Base-by-base conservation (phyloP, 2,888 invertebrate genomes). In the Pilophorus perplexus region DNA sequence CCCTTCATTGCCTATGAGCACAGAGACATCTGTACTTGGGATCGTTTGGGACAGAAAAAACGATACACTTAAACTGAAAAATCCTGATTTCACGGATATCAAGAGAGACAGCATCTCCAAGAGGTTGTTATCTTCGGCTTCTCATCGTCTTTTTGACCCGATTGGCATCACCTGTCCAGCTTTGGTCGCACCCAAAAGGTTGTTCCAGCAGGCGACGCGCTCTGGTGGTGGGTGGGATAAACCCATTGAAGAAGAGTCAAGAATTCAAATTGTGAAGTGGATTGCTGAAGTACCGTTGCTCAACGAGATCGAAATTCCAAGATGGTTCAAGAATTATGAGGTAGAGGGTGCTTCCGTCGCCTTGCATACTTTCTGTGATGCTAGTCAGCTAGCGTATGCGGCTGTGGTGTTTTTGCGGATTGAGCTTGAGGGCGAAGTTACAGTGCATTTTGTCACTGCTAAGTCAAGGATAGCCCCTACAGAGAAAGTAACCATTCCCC, bases 331-430 rank as follows among this genome's bases (percentile, higher is more conserved):
- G n/a, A n/a, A n/a, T n/a, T n/a, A n/a, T n/a, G n/a, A n/a, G n/a
- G n/a, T n/a, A n/a, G n/a, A n/a, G n/a, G n/a, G n/a, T n/a, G n/a
- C n/a, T n/a, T n/a, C n/a, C n/a, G n/a, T n/a, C n/a, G n/a, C n/a
- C n/a, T n/a, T 74, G 20, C 75, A 75, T 46, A 71, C 69, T 0
- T 75, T 75, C 62, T 67, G 68, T 23, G 74, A 76, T 60, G 74
- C 74, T n/a, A n/a, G n/a, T n/a, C n/a, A n/a, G n/a, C n/a, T n/a
- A n/a, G n/a, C n/a, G n/a, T n/a, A n/a, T n/a, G n/a, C n/a, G n/a
- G n/a, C n/a, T n/a, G n/a, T n/a, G n/a, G n/a, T n/a, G n/a, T n/a
- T n/a, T n/a, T n/a, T n/a, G n/a, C n/a, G n/a, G n/a, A n/a, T n/a
- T n/a, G n/a, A n/a, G n/a, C n/a, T n/a, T n/a, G n/a, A n/a, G n/a